Conservation (phyloP, 1,140 invertebrate species). For the Solenopsis invicta region DNA sequence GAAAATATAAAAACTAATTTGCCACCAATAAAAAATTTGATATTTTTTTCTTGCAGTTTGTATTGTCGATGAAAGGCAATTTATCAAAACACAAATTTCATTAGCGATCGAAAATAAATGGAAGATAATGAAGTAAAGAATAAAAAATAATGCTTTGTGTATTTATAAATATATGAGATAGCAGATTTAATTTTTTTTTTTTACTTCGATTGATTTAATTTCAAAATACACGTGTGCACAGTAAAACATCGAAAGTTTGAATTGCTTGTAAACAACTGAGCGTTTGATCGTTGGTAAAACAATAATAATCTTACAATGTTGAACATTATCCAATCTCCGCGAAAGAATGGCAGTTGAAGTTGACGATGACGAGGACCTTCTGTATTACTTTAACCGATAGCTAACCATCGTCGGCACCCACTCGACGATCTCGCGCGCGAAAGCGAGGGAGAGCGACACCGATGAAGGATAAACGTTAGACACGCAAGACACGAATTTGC, state of each 20-base stretch:
- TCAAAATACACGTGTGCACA: not conserved
- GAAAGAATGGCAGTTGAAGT: slow-evolving; percentile 44
- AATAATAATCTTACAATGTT: not conserved
- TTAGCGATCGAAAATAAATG: not conserved
- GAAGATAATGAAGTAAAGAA: not conserved
- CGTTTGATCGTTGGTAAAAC: not conserved
- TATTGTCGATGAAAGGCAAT: not conserved
- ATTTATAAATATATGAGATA: not conserved
- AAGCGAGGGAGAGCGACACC: slow-evolving; percentile 21
- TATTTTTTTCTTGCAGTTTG: not conserved
- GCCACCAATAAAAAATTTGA: not conserved
- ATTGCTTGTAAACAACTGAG: not conserved
- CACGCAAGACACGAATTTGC: slow-evolving; percentile 76
- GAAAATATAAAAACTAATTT: not conserved
- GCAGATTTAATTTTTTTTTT: not conserved
- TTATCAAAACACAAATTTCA: not conserved
- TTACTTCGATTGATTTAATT: not conserved
- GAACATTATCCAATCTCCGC: not conserved
- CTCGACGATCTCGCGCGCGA: slow-evolving; percentile 19
- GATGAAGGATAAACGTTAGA: slow-evolving; percentile 74
- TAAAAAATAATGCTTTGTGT: not conserved
- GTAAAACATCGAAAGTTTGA: not conserved
- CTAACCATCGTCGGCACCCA: slow-evolving; percentile 1
- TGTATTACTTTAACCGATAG: too few relatives aligned
- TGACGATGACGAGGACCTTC: not conserved